These are phyloP conservation scores for Microcaecilia unicolor DNA, from an alignment of 2,797 vertebrate genomes.

Conservation along the genomic window DNA sequence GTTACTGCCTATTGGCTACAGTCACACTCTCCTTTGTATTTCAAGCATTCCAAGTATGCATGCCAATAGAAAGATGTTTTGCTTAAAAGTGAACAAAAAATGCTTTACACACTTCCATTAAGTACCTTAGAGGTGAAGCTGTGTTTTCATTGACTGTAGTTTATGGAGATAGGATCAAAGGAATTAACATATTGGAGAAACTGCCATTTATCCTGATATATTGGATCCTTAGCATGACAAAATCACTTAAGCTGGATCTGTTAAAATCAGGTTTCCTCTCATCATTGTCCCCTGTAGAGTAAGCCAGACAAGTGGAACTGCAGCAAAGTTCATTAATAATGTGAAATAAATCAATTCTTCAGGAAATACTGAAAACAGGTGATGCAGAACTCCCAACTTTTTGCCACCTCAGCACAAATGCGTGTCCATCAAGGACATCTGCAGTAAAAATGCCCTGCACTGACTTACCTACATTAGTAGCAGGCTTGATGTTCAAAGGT, in stretches of 20 bases:
- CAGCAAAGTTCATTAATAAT: slow-evolving; percentile 98
- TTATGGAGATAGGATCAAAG: slow-evolving; percentile 77
- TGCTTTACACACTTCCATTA: slow-evolving; percentile 29
- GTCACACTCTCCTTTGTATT: too few species aligned
- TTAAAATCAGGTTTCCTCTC: slow-evolving; percentile 89
- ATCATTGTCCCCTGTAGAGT: slow-evolving; percentile 85
- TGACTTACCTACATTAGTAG: too few species aligned
- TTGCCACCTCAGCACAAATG: slow-evolving; percentile 57
- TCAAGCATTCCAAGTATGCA: too few species aligned
- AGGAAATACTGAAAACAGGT: slow-evolving; percentile 67
- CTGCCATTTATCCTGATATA: slow-evolving; percentile 91
- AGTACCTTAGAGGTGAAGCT: slow-evolving; percentile 36
- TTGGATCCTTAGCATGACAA: slow-evolving; percentile 85
- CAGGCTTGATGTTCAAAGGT: too few species aligned
- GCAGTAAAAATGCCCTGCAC: slow-evolving; percentile 28
- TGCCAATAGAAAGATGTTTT: slow-evolving; percentile 1
- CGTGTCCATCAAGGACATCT: slow-evolving; percentile 50
- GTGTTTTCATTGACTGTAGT: slow-evolving; percentile 59
- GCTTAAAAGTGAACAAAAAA: slow-evolving; percentile 18
- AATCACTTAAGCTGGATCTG: slow-evolving; percentile 90
- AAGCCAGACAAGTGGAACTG: slow-evolving; percentile 84
- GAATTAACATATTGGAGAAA: slow-evolving; percentile 87
- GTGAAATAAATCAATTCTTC: slow-evolving; percentile 90
- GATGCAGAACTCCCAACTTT: slow-evolving; percentile 48
- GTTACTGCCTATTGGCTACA: too few species aligned